phyloP scores from a whole-genome alignment of 2,113 vertebrate species.

The Podarcis cretensis region DNA sequence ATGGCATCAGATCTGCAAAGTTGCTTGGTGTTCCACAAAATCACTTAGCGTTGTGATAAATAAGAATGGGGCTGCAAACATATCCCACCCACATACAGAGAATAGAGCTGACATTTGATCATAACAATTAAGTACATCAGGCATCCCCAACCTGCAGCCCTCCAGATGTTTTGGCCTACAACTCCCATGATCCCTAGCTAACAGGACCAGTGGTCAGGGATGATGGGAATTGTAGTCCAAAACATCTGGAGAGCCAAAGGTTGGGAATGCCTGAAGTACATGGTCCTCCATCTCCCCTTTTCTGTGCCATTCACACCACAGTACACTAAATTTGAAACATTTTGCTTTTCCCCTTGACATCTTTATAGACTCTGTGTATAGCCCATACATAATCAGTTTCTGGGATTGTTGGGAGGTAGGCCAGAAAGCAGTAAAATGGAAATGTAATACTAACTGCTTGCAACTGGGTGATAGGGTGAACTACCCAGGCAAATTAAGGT shows the following conservation, averaged over 20 bases:
- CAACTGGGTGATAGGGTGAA: conserved; percentile 1
- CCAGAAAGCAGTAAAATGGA: not conserved
- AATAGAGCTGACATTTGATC: not conserved
- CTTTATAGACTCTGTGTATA: not conserved
- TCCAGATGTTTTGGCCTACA: too few relatives aligned
- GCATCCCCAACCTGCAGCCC: too few relatives aligned
- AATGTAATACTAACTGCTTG: not conserved
- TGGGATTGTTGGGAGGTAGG: not conserved
- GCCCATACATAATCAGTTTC: not conserved
- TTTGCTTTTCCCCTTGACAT: not conserved
- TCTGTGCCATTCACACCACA: not conserved
- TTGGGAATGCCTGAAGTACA: too few relatives aligned
- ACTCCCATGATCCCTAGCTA: too few relatives aligned
- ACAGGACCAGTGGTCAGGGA: too few relatives aligned
- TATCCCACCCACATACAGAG: too few relatives aligned
- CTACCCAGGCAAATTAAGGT: not conserved
- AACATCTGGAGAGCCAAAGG: too few relatives aligned
- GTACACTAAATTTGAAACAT: not conserved
- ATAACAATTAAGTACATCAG: not conserved
- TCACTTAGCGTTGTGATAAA: not conserved
- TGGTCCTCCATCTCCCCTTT: not conserved
- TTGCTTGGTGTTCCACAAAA: not conserved
- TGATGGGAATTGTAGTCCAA: too few relatives aligned
- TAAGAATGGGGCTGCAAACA: not conserved
- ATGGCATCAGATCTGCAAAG: not conserved